Conservation (phyloP, 2,888 invertebrate genomes). For the Dromius quadrimaculatus region DNA sequence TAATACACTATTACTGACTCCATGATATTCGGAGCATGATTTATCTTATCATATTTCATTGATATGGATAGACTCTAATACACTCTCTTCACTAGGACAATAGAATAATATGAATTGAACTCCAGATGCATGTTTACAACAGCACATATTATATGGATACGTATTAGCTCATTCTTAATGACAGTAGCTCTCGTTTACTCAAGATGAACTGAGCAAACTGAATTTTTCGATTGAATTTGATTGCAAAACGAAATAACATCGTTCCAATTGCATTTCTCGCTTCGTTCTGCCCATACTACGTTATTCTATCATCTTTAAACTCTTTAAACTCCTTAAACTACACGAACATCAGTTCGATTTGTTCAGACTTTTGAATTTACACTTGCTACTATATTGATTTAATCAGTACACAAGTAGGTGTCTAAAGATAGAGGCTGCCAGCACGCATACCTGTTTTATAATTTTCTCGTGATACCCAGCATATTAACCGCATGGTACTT, state of each 20-base stretch:
- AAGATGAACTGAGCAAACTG: too few relatives aligned
- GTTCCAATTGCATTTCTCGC: background rate
- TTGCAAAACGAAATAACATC: background rate
- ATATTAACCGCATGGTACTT: slow-evolving; percentile 51
- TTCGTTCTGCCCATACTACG: slow-evolving; percentile 3
- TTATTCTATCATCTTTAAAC: slow-evolving; percentile 43
- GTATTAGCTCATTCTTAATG: too few relatives aligned
- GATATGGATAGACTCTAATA: too few relatives aligned
- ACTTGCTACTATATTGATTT: slow-evolving; percentile 49
- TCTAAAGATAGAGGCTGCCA: slow-evolving; percentile 46
- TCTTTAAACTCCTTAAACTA: background rate
- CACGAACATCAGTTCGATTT: background rate
- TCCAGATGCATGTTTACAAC: too few relatives aligned
- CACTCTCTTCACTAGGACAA: too few relatives aligned
- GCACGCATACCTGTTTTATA: slow-evolving; percentile 50
- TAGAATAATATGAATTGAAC: too few relatives aligned
- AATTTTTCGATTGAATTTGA: slow-evolving; percentile 20
- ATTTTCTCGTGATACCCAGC: slow-evolving; percentile 46
- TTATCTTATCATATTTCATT: too few relatives aligned
- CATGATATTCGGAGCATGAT: too few relatives aligned
- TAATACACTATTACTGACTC: too few relatives aligned
- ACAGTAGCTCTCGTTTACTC: too few relatives aligned
- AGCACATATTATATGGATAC: too few relatives aligned
- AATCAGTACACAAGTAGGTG: slow-evolving; percentile 51
- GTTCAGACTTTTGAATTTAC: too few relatives aligned